Base-by-base conservation (phyloP, 2,113 vertebrate species). In the Arenaria interpres region DNA sequence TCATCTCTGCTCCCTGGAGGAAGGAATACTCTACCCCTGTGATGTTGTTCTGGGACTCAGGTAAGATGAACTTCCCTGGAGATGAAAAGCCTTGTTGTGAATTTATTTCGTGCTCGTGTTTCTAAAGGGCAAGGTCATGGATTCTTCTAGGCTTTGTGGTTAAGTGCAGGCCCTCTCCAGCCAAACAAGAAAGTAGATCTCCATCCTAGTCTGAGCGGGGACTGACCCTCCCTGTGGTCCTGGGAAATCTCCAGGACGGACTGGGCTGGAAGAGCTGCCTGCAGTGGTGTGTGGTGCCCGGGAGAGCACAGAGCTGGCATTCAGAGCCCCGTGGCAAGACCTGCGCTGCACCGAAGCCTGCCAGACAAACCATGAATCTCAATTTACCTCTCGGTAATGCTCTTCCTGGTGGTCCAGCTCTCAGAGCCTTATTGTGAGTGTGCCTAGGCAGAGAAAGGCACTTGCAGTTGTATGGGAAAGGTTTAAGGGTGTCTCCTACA, bases 1-100 rank as follows among this genome's bases (percentile, higher is more conserved):
- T 30, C 48, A 45, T 1, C 41, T 32, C 63, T 0, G 0, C 19
- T 62, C 14, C 51, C 2, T 0, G 2, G 35, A 37, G 84, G 19
- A 67, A 68, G 60, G 37, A 20, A 14, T 32, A 28, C 50, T 59
- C 73, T 51, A 0, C 21, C 51, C 68, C 76, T 5, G 30, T 22
- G 64, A 12, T 51, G 12, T n/a, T 85, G 84, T 43, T 64, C 83
- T 53, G 25, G 72, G 13, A 5, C 45, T 45, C 37, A 8, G 91
- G 80, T 20, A 21, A 37, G 80, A 30, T 7, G 51, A 59, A 4
- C 33, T 23, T 81, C 63, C 50, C 54, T 5, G 43, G 41, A 51
- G 73, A 74, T 45, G 76, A 89, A 79, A 72, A 80, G 72, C 64
- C 32, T 8, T 60, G 37, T 21, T 81, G 76, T 30, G 83, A 27